A percentile compares a stretch with the other conserved stretches of the same genome.
These are phyloP conservation scores for Microcebus murinus DNA, from an alignment of 2,113 vertebrate species.

Conservation along the genomic window DNA sequence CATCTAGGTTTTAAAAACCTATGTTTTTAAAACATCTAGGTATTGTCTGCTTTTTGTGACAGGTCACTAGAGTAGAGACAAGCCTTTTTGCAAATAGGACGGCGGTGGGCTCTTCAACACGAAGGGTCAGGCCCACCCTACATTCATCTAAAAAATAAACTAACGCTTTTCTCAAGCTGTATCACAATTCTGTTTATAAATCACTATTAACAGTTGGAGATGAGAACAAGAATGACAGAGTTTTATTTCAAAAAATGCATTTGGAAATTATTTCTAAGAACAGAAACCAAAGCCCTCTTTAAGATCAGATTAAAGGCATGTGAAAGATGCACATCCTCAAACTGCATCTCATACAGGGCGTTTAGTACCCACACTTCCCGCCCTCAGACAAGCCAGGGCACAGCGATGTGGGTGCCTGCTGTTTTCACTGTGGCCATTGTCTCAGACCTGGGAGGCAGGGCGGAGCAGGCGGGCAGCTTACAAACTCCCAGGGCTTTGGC, in stretches of 20 bases:
- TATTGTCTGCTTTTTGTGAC: not conserved
- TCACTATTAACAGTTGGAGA: not conserved
- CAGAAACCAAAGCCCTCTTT: not conserved
- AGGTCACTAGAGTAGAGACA: too few relatives aligned
- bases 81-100: not conserved
- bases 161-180: not conserved
- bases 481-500: too few relatives aligned
- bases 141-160: not conserved
- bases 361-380: not conserved
- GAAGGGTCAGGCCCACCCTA: not conserved
- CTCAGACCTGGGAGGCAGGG: not conserved
- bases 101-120: rapidly evolving
- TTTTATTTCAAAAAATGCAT: not conserved
- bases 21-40: too few relatives aligned
- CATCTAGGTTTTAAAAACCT: too few relatives aligned
- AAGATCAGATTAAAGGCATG: not conserved
- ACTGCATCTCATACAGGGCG: rapidly evolving
- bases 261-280: not conserved
- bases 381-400: not conserved
- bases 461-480: not conserved
- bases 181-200: not conserved
- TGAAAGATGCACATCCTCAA: too few relatives aligned
- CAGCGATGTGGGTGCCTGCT: not conserved
- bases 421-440: rapidly evolving
- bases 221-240: not conserved